phyloP scores from a whole-genome alignment of 2,797 vertebrate species.

The Muscicapa striata region DNA sequence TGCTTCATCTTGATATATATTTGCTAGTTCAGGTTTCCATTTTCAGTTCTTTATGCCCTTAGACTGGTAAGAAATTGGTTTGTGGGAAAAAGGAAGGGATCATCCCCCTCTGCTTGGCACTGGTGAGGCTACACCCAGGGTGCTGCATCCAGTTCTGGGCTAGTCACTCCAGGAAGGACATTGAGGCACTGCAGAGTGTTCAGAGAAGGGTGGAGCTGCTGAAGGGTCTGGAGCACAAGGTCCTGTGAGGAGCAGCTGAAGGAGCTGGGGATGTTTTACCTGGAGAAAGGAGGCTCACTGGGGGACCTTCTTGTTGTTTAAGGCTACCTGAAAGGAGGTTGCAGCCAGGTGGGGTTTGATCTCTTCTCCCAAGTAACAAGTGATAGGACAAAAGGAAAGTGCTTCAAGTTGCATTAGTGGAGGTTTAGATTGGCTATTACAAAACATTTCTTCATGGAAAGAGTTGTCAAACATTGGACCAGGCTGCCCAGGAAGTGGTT shows the following conservation, averaged over 20 bases:
- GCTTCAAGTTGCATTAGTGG: rapidly evolving
- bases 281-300: neutral
- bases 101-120: rapidly evolving
- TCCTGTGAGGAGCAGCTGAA: neutral
- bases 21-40: neutral
- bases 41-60: neutral
- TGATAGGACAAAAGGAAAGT: rapidly evolving
- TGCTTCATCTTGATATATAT: neutral
- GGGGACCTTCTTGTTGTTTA: rapidly evolving
- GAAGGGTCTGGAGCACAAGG: neutral
- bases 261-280: rapidly evolving
- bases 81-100: neutral
- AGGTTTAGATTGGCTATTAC: neutral
- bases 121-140: rapidly evolving
- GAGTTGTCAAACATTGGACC: neutral
- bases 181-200: neutral
- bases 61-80: neutral
- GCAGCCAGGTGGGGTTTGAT: rapidly evolving
- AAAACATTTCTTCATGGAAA: neutral
- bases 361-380: neutral
- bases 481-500: neutral
- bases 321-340: neutral
- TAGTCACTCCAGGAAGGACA: neutral
- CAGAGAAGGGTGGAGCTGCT: neutral
- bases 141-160: neutral